Percentiles rank a stretch among this genome's conserved stretches.
Evolutionary conservation across 1,140 invertebrate species (phyloP).

Genomic region (Scylla paramamosain): DNA sequence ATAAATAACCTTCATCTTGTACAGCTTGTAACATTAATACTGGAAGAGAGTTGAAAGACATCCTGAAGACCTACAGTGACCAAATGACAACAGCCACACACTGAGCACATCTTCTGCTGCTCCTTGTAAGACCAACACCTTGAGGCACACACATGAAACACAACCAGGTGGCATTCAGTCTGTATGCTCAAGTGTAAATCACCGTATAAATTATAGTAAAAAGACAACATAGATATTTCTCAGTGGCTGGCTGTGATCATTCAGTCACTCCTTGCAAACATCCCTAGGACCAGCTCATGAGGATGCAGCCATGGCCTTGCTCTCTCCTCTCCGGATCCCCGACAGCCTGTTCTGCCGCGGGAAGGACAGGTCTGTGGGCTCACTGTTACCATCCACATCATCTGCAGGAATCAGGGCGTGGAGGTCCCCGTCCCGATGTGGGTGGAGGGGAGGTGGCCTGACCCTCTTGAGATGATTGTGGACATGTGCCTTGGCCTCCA

Average conservation of each 20-base stretch:
- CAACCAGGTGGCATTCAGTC: no score
- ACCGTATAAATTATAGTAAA: no score
- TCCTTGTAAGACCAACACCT: no score
- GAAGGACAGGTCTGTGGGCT: slow-evolving; percentile 60
- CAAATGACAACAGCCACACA: background rate
- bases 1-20: background rate
- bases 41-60: slow-evolving; percentile 18
- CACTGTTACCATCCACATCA: background rate
- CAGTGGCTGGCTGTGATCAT: background rate
- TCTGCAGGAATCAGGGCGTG: background rate
- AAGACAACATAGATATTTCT: background rate
- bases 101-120: background rate
- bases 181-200: no score
- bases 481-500: slow-evolving; percentile 32
- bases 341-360: slow-evolving; percentile 51
- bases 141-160: no score
- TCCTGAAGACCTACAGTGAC: background rate
- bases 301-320: slow-evolving; percentile 57
- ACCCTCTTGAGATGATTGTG: background rate
- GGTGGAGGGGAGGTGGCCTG: background rate
- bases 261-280: background rate
- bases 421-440: background rate
- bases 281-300: slow-evolving; percentile 12
- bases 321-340: slow-evolving; percentile 55
- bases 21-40: slow-evolving; percentile 13